These are phyloP conservation scores for Cheirogaleus medius DNA, from an alignment of 2,113 vertebrate genomes.

Conservation along the genomic window DNA sequence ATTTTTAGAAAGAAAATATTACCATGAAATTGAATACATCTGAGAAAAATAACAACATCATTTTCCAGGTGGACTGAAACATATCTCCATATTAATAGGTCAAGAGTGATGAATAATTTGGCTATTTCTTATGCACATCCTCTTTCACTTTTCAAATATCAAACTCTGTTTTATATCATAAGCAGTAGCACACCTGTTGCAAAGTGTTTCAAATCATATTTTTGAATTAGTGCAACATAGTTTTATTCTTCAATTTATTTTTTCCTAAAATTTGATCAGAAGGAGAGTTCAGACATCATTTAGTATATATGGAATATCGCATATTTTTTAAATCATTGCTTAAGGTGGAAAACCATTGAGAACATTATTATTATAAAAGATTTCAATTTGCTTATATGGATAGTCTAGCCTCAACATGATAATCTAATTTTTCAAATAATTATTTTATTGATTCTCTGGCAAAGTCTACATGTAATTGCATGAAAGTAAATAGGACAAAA, in stretches of 20 bases:
- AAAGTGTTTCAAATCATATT: constrained; percentile 36
- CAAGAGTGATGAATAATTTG: background rate
- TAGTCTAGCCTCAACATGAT: background rate
- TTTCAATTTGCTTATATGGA: background rate
- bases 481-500: background rate
- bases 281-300: background rate
- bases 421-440: constrained; percentile 21
- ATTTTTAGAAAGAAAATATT: background rate
- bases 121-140: background rate
- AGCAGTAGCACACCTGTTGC: background rate
- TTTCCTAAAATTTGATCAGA: background rate
- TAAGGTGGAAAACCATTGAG: background rate
- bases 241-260: background rate
- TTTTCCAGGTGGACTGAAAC: background rate
- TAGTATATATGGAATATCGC: background rate
- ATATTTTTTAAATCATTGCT: background rate
- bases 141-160: background rate
- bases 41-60: constrained; percentile 13
- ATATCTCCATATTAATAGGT: background rate
- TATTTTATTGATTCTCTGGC: background rate
- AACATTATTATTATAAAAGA: background rate
- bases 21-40: background rate
- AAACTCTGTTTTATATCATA: background rate
- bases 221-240: background rate
- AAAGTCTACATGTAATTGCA: background rate